Percentiles rank a stretch among this genome's conserved stretches.
Conservation (phyloP, 2,888 invertebrate species). For the Nomada ruficornis region DNA sequence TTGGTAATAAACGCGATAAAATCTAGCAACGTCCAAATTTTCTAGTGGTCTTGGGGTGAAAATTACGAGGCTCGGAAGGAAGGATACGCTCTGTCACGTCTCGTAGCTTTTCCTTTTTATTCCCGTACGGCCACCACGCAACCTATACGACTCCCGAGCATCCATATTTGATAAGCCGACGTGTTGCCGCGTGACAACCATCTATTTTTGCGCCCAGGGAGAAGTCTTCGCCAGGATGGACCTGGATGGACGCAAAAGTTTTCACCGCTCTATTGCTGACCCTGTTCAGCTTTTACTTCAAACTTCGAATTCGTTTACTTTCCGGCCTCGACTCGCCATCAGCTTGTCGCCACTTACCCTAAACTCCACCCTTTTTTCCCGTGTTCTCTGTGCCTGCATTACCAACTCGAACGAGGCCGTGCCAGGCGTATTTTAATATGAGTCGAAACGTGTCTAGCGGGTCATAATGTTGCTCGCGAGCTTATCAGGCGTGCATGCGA, state of each 20-base stretch:
- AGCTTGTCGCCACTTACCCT: constrained; percentile 47
- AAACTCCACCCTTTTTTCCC: constrained; percentile 1
- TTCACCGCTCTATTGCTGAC: constrained; percentile 37
- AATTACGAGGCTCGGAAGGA: constrained; percentile 41
- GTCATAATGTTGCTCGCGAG: constrained; percentile 6
- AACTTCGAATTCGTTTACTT: constrained; percentile 46
- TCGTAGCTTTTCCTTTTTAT: neutral
- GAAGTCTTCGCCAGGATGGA: constrained; percentile 25
- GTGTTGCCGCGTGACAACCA: constrained; percentile 37
- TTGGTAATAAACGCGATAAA: constrained; percentile 30
- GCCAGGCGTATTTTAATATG: constrained; percentile 48
- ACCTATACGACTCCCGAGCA: constrained; percentile 35
- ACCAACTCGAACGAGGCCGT: constrained; percentile 39
- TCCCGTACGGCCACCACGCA: neutral
- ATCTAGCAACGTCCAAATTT: constrained; percentile 41
- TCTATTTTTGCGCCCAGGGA: constrained; percentile 34
- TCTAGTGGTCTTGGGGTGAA: neutral
- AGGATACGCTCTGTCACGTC: constrained; percentile 37
- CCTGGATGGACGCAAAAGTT: constrained; percentile 47
- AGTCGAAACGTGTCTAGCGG: constrained; percentile 30
- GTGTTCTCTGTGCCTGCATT: neutral
- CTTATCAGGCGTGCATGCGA: constrained; percentile 2
- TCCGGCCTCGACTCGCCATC: constrained; percentile 17
- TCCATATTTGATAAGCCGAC: constrained; percentile 67
- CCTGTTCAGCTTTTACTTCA: constrained; percentile 57